A percentile compares a stretch with the other conserved stretches of the same genome.
These are phyloP conservation scores for Myrmecobius fasciatus DNA, from an alignment of 2,113 vertebrate species.

Conservation along the genomic window DNA sequence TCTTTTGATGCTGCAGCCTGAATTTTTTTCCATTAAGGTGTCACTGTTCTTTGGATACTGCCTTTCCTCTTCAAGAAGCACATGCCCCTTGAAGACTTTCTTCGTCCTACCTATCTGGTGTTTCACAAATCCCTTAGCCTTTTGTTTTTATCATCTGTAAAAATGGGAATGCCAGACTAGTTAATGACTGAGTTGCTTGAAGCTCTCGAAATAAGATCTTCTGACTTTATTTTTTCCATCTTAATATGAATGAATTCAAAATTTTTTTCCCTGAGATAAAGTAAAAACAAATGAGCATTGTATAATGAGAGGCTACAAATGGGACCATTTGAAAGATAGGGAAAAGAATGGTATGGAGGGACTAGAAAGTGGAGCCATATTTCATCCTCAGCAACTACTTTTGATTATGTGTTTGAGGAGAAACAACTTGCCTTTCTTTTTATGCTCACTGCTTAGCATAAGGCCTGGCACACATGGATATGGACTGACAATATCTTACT, in stretches of 20 bases:
- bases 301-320: background rate
- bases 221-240: background rate
- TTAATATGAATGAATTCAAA: background rate
- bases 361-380: too few species aligned
- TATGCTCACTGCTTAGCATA: too few species aligned
- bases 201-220: background rate
- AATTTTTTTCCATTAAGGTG: background rate
- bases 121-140: background rate
- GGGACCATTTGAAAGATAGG: background rate
- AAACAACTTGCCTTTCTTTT: too few species aligned
- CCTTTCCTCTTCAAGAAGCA: background rate
- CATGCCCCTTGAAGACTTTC: background rate
- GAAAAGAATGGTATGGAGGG: too few species aligned
- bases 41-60: background rate
- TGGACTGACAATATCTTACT: too few species aligned
- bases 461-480: too few species aligned
- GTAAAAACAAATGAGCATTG: background rate
- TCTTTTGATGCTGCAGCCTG: background rate
- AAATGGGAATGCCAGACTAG: background rate
- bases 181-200: background rate
- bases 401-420: too few species aligned
- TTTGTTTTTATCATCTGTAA: background rate
- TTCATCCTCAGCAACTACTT: too few species aligned
- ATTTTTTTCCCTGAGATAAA: background rate
- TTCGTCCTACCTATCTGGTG: background rate